Conservation (phyloP, 2,113 vertebrate species). For the Scortum barcoo region DNA sequence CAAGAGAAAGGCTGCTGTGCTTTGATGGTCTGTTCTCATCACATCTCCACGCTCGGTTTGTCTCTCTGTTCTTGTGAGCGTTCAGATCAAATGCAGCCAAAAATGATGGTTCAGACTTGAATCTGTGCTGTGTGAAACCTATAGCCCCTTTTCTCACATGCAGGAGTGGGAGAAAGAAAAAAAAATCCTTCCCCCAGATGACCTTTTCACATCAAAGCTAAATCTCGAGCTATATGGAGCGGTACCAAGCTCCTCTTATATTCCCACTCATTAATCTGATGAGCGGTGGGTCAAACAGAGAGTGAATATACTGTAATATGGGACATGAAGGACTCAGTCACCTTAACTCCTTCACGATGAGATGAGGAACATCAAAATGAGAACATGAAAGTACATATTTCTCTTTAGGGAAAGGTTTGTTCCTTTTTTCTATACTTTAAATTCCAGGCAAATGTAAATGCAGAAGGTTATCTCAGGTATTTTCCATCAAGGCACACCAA, state of each 20-base stretch:
- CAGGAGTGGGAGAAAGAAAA: not conserved
- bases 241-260: conserved; percentile 7
- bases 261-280: conserved; percentile 46
- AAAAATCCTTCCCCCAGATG: not conserved
- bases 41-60: not conserved
- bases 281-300: conserved; percentile 21
- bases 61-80: not conserved
- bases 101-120: not conserved
- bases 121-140: conserved; percentile 4
- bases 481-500: not conserved
- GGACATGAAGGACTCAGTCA: not conserved
- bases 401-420: not conserved
- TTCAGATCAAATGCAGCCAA: conserved; percentile 15
- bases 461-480: not conserved
- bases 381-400: not conserved
- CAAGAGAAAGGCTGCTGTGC: conserved; percentile 16
- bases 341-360: not conserved
- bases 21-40: conserved; percentile 21
- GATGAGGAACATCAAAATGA: not conserved
- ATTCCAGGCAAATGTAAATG: not conserved
- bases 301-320: not conserved
- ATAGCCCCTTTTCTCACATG: conserved; percentile 4
- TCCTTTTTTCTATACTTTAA: not conserved
- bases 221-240: conserved; percentile 8
- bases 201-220: conserved; percentile 53